phyloP scores from a whole-genome alignment of 1,140 invertebrate species.

The Papilio helenus region DNA sequence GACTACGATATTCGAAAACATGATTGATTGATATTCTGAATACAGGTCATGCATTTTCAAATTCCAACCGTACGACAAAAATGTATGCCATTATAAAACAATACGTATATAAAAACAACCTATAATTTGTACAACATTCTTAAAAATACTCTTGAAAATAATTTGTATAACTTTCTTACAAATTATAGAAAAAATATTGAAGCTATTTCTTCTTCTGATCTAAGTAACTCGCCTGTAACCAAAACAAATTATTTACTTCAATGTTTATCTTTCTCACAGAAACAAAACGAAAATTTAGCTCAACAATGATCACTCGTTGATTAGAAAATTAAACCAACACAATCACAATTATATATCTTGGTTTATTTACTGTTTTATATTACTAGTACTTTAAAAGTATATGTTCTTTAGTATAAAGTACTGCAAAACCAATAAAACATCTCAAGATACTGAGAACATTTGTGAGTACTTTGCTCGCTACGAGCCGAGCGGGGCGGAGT shows the following conservation, averaged over 20 bases:
- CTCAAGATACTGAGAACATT: neutral
- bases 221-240: too few species aligned
- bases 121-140: too few species aligned
- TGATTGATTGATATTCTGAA: constrained; percentile 16
- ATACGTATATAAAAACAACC: too few species aligned
- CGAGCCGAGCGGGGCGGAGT: neutral
- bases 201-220: too few species aligned
- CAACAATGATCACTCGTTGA: neutral
- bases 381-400: neutral
- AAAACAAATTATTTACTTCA: too few species aligned
- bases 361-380: too few species aligned
- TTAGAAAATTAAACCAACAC: neutral
- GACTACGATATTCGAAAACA: neutral
- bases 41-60: constrained; percentile 17
- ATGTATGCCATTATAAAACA: neutral
- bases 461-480: neutral
- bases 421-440: constrained; percentile 22
- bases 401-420: constrained; percentile 7
- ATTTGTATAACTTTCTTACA: too few species aligned
- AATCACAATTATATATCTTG: too few species aligned
- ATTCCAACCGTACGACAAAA: neutral
- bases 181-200: too few species aligned
- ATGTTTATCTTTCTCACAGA: too few species aligned
- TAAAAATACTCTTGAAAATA: too few species aligned
- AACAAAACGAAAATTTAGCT: too few species aligned